phyloP scores from a whole-genome alignment of 2,113 vertebrate species.

The Proterorhinus semilunaris region DNA sequence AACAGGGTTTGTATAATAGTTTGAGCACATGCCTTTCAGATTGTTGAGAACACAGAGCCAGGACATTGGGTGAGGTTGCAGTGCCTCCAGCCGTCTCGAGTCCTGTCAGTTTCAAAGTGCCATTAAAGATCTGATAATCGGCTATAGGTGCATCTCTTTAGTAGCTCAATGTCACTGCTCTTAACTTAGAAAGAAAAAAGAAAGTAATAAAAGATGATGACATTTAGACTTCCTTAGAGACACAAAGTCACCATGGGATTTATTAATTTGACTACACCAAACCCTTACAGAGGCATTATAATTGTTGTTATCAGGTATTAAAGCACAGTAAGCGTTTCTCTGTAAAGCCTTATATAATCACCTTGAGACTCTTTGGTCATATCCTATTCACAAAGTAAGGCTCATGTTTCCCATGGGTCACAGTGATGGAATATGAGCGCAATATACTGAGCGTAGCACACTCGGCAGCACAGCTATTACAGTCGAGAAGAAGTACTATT shows the following conservation, averaged over 20 bases:
- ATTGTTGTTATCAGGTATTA: conserved; percentile 20
- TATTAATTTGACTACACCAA: conserved; percentile 27
- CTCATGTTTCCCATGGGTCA: conserved; percentile 33
- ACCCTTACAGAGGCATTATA: conserved; percentile 29
- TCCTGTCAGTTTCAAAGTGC: not conserved
- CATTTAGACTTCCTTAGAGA: conserved; percentile 2
- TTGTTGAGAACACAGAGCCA: too few relatives aligned
- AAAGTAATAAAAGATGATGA: not conserved
- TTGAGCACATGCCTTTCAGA: too few relatives aligned
- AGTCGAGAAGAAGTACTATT: not conserved
- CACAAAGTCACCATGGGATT: conserved; percentile 22
- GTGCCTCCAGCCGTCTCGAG: too few relatives aligned
- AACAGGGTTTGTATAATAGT: too few relatives aligned
- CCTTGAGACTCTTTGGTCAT: conserved; percentile 33
- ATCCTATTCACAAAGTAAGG: conserved; percentile 43
- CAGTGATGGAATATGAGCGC: conserved; percentile 49
- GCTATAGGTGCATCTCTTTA: not conserved
- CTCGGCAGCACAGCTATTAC: conserved; percentile 10
- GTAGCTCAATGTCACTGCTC: not conserved
- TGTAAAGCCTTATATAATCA: conserved; percentile 48
- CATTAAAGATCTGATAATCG: not conserved
- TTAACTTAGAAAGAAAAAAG: not conserved
- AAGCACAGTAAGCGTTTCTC: conserved; percentile 25
- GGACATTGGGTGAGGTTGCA: too few relatives aligned
- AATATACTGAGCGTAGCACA: conserved; percentile 37